phyloP scores from a whole-genome alignment of 2,797 vertebrate genomes.

The Gambusia yucatana region DNA sequence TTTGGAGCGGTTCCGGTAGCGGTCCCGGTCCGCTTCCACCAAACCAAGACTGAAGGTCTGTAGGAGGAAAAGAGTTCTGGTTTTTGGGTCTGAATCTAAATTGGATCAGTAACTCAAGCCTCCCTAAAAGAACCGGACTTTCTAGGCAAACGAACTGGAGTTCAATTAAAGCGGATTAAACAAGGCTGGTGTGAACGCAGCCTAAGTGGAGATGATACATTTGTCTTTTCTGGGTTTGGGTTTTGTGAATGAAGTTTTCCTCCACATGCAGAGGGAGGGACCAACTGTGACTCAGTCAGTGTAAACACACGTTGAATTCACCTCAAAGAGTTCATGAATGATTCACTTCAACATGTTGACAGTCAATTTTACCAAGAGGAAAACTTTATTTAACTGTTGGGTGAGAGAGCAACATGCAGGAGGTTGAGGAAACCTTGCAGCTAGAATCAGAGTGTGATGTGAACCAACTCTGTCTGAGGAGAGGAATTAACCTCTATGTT shows the following conservation, averaged over 20 bases:
- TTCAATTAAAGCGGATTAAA: no score
- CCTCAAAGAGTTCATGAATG: not conserved
- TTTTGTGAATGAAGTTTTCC: constrained; percentile 7
- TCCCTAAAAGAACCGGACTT: no score
- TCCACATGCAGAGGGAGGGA: not conserved
- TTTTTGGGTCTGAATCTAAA: no score
- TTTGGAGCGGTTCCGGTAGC: no score
- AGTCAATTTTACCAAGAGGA: not conserved
- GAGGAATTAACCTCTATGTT: not conserved
- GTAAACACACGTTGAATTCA: not conserved
- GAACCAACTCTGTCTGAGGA: not conserved
- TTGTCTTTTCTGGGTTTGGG: not conserved
- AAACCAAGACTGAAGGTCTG: no score
- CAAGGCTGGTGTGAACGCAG: no score
- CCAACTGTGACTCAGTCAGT: not conserved
- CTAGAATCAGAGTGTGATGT: not conserved
- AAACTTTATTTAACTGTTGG: not conserved
- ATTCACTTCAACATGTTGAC: not conserved
- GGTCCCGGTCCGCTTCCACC: no score
- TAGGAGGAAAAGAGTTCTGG: no score
- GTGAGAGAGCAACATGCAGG: not conserved
- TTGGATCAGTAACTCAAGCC: no score
- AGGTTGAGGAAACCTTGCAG: not conserved
- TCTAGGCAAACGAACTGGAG: no score
- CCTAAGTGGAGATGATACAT: not conserved